These are phyloP conservation scores for Platichthys flesus DNA, from an alignment of 2,113 vertebrate species.

Conservation along the genomic window DNA sequence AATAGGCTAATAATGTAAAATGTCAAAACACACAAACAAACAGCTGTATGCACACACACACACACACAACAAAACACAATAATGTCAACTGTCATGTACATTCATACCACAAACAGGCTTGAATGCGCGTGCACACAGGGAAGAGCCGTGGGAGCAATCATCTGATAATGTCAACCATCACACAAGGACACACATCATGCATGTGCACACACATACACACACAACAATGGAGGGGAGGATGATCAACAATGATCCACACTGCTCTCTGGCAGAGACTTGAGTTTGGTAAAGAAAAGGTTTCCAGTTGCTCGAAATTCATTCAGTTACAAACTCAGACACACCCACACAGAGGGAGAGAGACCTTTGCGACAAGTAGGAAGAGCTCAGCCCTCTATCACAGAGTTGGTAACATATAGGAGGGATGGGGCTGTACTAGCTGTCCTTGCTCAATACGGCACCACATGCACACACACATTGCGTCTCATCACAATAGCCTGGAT, in stretches of 20 bases:
- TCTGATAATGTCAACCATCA: slow-evolving; percentile 78
- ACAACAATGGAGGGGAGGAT: slow-evolving; percentile 69
- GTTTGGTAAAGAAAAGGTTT: slow-evolving; percentile 79
- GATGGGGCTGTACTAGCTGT: slow-evolving; percentile 37
- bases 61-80: slow-evolving; percentile 39
- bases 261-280: slow-evolving; percentile 71
- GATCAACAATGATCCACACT: slow-evolving; percentile 80
- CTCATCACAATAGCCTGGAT: slow-evolving; percentile 58
- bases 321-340: slow-evolving; percentile 42
- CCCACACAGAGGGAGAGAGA: slow-evolving; percentile 53
- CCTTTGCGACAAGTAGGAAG: slow-evolving; percentile 55
- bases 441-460: slow-evolving; percentile 12
- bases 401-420: slow-evolving; percentile 27
- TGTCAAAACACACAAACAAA: slow-evolving; percentile 25
- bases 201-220: slow-evolving; percentile 11
- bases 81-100: slow-evolving; percentile 63
- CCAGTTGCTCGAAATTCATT: slow-evolving; percentile 68
- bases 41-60: slow-evolving; percentile 4
- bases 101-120: slow-evolving; percentile 30
- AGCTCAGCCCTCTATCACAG: too few relatives aligned
- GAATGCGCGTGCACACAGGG: slow-evolving; percentile 25
- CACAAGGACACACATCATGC: slow-evolving; percentile 42
- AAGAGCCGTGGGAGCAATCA: slow-evolving; percentile 64
- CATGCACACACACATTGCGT: slow-evolving; percentile 7
- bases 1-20: slow-evolving; percentile 58